Evolutionary conservation across 1,140 invertebrate genomes (phyloP).

Genomic region (Bursaphelenchus mucronatus): DNA sequence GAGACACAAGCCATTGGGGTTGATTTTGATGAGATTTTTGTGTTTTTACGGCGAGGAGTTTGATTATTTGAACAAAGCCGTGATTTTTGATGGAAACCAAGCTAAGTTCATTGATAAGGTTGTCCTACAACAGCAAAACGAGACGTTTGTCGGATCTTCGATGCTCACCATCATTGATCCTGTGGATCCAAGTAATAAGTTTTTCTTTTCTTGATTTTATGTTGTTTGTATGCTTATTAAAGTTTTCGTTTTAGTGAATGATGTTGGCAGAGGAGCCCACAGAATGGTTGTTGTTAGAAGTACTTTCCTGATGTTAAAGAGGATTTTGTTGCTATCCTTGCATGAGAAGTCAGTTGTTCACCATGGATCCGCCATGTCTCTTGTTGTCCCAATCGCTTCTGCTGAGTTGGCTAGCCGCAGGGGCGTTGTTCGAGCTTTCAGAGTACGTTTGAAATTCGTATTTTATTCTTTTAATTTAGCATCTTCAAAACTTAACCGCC

Average conservation of each 20-base stretch:
- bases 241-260: constrained; percentile 35
- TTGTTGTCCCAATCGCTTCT: constrained; percentile 21
- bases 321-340: no score
- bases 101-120: constrained; percentile 83
- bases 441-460: no score
- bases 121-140: constrained; percentile 66
- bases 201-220: constrained; percentile 4
- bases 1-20: constrained; percentile 74
- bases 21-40: constrained; percentile 92
- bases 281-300: constrained; percentile 26
- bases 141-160: constrained; percentile 68
- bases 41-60: constrained; percentile 93
- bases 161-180: constrained; percentile 95
- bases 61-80: constrained; percentile 87
- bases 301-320: constrained; percentile 12
- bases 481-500: no score
- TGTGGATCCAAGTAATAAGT: constrained; percentile 62
- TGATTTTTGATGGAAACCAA: constrained; percentile 81
- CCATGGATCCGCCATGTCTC: constrained; percentile 28
- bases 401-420: no score
- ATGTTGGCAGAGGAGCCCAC: constrained; percentile 37
- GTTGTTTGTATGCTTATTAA: constrained; percentile 8
- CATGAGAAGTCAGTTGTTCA: constrained; percentile 5
- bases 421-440: no score
- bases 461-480: no score